Evolutionary conservation across 2,797 vertebrate species (phyloP), one percentile per base, ranked within the genome.

Genomic region (Enteromius fasciolatus): DNA sequence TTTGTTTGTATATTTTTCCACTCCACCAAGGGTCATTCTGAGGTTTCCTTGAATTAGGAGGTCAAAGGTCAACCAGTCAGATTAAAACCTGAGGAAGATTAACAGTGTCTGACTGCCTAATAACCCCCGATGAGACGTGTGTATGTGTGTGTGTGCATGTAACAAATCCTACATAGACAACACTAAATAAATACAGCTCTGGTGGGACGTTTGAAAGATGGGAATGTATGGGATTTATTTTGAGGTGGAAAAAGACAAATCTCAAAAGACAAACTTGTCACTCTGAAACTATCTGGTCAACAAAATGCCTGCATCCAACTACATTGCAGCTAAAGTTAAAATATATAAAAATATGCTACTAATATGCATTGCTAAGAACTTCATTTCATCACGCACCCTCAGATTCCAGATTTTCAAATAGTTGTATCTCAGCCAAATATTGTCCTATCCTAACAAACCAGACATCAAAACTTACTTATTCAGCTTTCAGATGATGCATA

Each of bases 11-110:
- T 33, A 3, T 50, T 81, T 52, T 20, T 7, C 25, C 10, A 7
- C 10, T 66, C 28, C 20, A 25, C 23, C n/a, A 25, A 54, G 8
- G 54, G 61, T 50, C 69, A 82, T 78, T 44, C 54, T 61, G 28
- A 59, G 82, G 78, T 82, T 75, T 70, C 3, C 2, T 20, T 80
- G 44, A n/a, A 64, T 28, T 67, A 70, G 8, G 20, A 68, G n/a
- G 74, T 64, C 68, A 81, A 48, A 80, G 83, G 77, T 81, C 77
- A 69, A 59, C 44, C 33, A 80, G 59, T 67, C 59, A 83, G 77
- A 87, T 83, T 81, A 81, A 70, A 85, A 20, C 14, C 31, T 75
- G 50, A 44, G 68, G 66, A 66, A 39, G 67, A 87, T 83, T 81
- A 85, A 81, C 78, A 57, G 66, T 5, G 28, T 12, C 36, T 3